Conservation (phyloP, 2,113 vertebrate genomes). For the Amblyornis subalaris region DNA sequence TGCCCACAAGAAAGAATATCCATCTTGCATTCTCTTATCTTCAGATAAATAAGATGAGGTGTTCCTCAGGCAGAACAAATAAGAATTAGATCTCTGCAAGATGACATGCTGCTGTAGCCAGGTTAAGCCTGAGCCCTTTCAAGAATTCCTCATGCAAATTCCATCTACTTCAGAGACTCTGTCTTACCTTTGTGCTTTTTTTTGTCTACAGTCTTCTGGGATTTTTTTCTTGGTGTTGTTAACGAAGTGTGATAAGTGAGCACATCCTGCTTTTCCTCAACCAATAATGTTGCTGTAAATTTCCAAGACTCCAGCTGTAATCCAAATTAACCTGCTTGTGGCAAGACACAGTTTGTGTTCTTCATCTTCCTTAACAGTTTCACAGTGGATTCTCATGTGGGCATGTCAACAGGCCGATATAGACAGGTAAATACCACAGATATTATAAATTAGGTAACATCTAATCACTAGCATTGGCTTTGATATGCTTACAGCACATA, state of each 20-base stretch:
- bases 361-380: neutral
- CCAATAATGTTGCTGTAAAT: neutral
- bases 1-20: neutral
- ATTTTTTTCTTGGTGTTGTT: neutral
- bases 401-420: neutral
- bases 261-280: neutral
- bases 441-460: neutral
- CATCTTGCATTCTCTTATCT: neutral
- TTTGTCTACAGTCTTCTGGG: neutral
- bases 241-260: neutral
- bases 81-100: neutral
- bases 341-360: neutral
- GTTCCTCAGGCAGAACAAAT: neutral
- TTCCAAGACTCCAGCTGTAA: neutral
- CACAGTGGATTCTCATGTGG: neutral
- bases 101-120: neutral
- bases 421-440: neutral
- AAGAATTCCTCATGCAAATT: neutral
- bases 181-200: neutral
- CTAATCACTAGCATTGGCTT: neutral
- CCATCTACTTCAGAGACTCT: neutral
- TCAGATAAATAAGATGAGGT: neutral
- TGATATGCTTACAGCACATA: neutral
- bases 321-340: neutral
- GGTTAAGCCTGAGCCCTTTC: neutral